A percentile compares a stretch with the other conserved stretches of the same genome.
Conservation (phyloP, 2,797 vertebrate genomes). For the Liparis tanakae region DNA sequence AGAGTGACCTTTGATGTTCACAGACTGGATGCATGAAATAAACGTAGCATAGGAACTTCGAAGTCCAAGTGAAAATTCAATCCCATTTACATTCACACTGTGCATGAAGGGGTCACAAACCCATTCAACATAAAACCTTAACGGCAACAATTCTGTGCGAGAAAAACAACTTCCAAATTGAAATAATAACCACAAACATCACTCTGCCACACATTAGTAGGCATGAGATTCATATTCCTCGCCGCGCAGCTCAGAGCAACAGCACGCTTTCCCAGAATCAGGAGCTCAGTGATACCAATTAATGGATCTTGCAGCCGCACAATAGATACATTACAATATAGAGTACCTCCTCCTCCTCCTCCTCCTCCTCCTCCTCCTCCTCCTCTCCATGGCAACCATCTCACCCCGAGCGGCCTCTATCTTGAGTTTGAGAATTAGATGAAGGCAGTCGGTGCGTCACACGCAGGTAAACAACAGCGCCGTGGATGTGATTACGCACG, state of each 20-base stretch:
- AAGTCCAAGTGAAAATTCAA: background rate
- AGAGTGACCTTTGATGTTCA: background rate
- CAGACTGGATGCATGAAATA: background rate
- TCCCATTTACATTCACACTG: background rate
- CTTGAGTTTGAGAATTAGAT: slow-evolving; percentile 5
- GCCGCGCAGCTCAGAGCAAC: background rate
- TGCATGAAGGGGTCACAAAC: too few species aligned
- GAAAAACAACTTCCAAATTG: background rate
- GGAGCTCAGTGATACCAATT: slow-evolving; percentile 5
- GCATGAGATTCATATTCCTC: background rate
- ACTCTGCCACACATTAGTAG: background rate
- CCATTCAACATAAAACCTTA: background rate
- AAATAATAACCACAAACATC: background rate
- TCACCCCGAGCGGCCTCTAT: background rate
- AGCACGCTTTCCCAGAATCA: background rate
- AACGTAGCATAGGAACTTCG: background rate
- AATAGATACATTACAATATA: background rate
- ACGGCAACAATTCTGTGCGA: background rate
- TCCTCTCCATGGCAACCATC: slow-evolving; percentile 8
- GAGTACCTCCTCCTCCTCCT: background rate
- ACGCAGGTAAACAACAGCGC: slow-evolving; percentile 20
- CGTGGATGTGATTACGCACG: background rate
- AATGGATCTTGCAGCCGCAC: background rate
- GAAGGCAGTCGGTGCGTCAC: slow-evolving; percentile 1
- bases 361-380: background rate